Evolutionary conservation across 2,888 invertebrate genomes (phyloP).

Genomic region (Spodoptera exigua): DNA sequence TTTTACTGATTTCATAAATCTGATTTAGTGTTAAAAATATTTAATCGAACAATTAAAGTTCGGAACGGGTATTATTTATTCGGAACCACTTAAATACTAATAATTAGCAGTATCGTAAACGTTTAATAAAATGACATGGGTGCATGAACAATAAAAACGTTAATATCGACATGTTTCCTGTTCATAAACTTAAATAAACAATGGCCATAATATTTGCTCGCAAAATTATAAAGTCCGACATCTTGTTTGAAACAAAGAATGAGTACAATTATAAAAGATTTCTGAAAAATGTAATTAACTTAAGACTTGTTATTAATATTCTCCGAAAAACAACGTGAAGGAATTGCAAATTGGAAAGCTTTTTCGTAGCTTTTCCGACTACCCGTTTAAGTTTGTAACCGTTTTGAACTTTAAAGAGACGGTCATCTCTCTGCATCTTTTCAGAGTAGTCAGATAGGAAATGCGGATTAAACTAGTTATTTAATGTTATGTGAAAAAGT

Average conservation of each 20-base stretch:
- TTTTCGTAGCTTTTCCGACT: too few species aligned
- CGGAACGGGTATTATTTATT: conserved; percentile 13
- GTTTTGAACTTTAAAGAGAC: too few species aligned
- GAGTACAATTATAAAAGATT: too few species aligned
- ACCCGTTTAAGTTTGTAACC: too few species aligned
- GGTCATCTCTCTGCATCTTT: too few species aligned
- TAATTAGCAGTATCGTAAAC: conserved; percentile 3
- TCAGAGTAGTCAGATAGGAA: too few species aligned
- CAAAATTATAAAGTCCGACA: conserved; percentile 18
- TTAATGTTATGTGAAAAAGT: too few species aligned
- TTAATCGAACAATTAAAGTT: conserved; percentile 4
- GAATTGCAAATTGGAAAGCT: too few species aligned
- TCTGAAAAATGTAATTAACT: too few species aligned
- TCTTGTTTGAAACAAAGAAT: conserved; percentile 11
- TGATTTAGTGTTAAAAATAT: conserved; percentile 15
- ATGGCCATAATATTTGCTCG: conserved; percentile 25
- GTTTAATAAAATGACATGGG: conserved; percentile 10
- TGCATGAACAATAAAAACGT: conserved; percentile 18
- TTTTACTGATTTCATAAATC: conserved; percentile 27
- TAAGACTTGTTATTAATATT: too few species aligned
- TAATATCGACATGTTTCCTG: conserved; percentile 26
- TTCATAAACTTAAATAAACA: conserved; percentile 19
- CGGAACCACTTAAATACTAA: conserved; percentile 24
- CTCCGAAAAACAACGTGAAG: too few species aligned
- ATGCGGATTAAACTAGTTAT: too few species aligned